phyloP scores from a whole-genome alignment of 2,113 vertebrate species.

The Petrocephalus microphthalmus region DNA sequence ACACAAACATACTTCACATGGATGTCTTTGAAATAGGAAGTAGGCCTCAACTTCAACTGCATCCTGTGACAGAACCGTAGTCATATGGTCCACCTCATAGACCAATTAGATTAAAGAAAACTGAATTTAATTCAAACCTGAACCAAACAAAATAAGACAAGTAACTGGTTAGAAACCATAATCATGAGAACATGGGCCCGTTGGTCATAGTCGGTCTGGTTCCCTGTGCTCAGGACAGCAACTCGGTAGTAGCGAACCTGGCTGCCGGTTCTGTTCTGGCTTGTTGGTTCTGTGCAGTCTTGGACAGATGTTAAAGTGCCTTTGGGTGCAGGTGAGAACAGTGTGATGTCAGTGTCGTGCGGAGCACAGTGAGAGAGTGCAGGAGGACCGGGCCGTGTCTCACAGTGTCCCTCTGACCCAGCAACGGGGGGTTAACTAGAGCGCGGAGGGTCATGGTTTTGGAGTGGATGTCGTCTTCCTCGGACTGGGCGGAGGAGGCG shows the following conservation, averaged over 20 bases:
- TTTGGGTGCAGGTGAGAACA: slow-evolving; percentile 61
- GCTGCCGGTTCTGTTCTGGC: neutral
- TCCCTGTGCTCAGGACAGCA: neutral
- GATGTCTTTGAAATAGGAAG: neutral
- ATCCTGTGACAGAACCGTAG: neutral
- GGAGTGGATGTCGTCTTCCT: slow-evolving; percentile 21
- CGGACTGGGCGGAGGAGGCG: slow-evolving; percentile 25
- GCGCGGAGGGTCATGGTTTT: neutral
- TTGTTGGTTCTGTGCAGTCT: neutral
- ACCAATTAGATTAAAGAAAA: neutral
- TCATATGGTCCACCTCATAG: neutral
- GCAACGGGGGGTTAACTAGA: neutral
- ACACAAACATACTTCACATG: neutral
- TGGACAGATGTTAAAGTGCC: slow-evolving; percentile 61
- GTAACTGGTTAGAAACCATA: neutral
- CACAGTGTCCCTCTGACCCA: neutral
- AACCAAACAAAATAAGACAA: neutral
- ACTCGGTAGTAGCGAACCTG: neutral
- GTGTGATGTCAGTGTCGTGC: slow-evolving; percentile 33
- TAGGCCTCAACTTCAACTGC: neutral
- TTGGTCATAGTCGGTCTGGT: neutral
- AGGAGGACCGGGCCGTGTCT: neutral
- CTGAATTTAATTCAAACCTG: neutral
- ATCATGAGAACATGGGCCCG: neutral
- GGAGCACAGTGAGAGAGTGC: slow-evolving; percentile 8